These are phyloP conservation scores for Lepilemur septentrionalis DNA, from an alignment of 2,797 vertebrate species.

Conservation along the genomic window DNA sequence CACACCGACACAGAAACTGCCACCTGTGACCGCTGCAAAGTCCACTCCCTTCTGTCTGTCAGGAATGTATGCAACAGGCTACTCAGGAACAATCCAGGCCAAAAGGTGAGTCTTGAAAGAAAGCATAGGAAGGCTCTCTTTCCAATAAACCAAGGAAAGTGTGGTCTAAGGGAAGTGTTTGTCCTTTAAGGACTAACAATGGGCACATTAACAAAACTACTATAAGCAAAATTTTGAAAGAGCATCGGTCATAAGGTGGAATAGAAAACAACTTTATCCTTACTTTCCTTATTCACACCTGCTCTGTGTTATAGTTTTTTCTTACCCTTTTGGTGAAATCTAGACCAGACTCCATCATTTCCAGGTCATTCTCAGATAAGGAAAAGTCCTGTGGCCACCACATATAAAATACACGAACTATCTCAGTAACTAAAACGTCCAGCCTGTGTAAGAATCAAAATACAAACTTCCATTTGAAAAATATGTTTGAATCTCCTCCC, in stretches of 20 bases:
- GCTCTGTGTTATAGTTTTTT: not conserved
- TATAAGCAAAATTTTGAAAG: not conserved
- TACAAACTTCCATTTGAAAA: not conserved
- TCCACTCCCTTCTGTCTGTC: not conserved
- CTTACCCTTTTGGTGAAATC: not conserved
- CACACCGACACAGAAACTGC: not conserved
- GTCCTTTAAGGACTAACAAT: not conserved
- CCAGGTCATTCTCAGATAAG: not conserved
- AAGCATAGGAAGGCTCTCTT: not conserved
- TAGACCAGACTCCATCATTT: not conserved
- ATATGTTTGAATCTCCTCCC: not conserved
- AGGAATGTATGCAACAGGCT: no score
- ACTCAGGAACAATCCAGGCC: not conserved
- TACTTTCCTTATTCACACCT: not conserved
- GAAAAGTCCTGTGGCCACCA: not conserved
- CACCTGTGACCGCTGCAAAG: not conserved
- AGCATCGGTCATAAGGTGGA: no score
- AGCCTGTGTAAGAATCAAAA: not conserved
- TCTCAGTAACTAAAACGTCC: not conserved
- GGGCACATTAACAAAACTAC: not conserved
- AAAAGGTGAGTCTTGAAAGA: not conserved
- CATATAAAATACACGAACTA: not conserved
- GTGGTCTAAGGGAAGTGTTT: not conserved
- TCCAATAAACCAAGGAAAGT: not conserved
- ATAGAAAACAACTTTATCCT: not conserved